Percentiles rank a stretch among this genome's conserved stretches.
phyloP scores from a whole-genome alignment of 1,140 invertebrate species.

The Dolichoris vasculosae region DNA sequence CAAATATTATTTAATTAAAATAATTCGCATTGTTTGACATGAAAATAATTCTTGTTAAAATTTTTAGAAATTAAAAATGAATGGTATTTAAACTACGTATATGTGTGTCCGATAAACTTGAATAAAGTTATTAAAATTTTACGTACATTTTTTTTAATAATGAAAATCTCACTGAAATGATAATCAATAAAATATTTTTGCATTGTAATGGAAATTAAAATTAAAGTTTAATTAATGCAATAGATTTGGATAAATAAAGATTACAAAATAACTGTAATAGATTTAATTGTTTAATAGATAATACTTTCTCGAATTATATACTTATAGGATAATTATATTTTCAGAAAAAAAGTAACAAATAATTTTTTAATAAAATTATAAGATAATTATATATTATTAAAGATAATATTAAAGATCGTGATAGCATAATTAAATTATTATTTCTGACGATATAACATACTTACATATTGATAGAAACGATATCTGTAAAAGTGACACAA shows the following conservation, averaged over 20 bases:
- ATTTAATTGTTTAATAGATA: constrained; percentile 51
- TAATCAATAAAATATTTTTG: background rate
- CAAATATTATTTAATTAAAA: background rate
- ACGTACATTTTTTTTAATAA: background rate
- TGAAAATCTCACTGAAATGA: background rate
- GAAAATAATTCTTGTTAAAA: background rate
- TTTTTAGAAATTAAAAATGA: background rate
- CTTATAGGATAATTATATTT: background rate
- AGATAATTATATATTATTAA: background rate
- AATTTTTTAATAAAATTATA: background rate
- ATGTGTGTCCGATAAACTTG: background rate
- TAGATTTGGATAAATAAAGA: constrained; percentile 35
- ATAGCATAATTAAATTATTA: too few species aligned
- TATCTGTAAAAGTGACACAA: too few species aligned
- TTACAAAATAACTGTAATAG: constrained; percentile 15
- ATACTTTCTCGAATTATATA: constrained; percentile 12
- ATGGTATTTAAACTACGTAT: background rate
- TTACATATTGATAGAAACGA: too few species aligned
- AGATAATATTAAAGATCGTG: too few species aligned
- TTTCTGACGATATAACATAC: too few species aligned
- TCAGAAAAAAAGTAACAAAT: background rate
- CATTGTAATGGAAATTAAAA: constrained; percentile 27
- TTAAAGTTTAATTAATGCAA: constrained; percentile 38
- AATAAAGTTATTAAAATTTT: background rate
- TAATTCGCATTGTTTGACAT: background rate